A percentile compares a stretch with the other conserved stretches of the same genome.
Evolutionary conservation across 1,140 invertebrate genomes (phyloP).

Genomic region (Eciton burchellii): DNA sequence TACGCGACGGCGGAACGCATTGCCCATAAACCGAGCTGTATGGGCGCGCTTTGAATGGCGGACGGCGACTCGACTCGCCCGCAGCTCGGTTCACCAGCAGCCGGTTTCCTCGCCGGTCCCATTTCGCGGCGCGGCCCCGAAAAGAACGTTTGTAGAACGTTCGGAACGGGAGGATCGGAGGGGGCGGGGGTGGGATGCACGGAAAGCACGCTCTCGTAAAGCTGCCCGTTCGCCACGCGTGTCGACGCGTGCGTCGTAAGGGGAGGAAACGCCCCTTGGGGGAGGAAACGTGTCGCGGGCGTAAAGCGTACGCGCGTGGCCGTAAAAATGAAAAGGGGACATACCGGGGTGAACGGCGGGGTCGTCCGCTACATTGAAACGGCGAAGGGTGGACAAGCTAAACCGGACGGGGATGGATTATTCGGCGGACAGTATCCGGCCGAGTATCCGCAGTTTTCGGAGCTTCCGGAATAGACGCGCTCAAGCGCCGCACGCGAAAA

Average conservation of each 20-base stretch:
- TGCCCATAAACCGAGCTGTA: constrained; percentile 73
- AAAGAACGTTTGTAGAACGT: constrained; percentile 51
- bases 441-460: constrained; percentile 11
- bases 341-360: not conserved
- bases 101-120: constrained; percentile 13
- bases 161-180: too few species aligned
- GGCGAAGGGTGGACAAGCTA: not conserved
- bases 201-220: constrained; percentile 56
- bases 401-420: not conserved
- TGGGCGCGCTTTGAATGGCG: constrained; percentile 70
- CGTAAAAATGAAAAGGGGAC: constrained; percentile 42
- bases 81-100: constrained; percentile 17
- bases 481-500: not conserved
- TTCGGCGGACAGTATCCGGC: not conserved
- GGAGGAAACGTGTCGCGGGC: constrained; percentile 25
- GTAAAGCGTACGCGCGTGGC: constrained; percentile 49
- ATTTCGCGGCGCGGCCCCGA: constrained; percentile 31
- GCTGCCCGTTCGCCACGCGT: constrained; percentile 53
- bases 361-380: constrained; percentile 7
- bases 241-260: constrained; percentile 46
- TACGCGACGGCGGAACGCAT: constrained; percentile 63
- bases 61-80: constrained; percentile 1
- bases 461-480: constrained; percentile 10
- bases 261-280: too few species aligned
- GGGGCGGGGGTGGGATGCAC: not conserved